Base-by-base conservation (phyloP, 2,113 vertebrate species). In the Megaceryle torquata region DNA sequence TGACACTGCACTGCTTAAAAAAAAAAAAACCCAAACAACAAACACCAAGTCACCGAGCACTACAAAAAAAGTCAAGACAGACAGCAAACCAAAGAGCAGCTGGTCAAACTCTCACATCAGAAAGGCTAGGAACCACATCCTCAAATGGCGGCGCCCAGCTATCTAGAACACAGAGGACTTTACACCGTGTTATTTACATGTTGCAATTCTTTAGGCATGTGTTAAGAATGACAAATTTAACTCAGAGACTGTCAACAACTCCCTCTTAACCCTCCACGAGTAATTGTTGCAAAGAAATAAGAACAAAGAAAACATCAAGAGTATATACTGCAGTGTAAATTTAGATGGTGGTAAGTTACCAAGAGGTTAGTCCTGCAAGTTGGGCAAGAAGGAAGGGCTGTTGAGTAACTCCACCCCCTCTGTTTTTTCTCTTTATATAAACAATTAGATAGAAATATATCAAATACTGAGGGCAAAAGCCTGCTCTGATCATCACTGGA, bases 331-430 rank as follows among this genome's bases (percentile, higher is more conserved):
- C 22, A 82, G 61, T 29, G 29, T 77, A 67, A 41, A 22, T 35
- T 24, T 43, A 70, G 21, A 11, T 21, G 6, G 25, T 44, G 18
- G 25, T 24, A 72, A 81, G 37, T 15, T 26, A 65, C 29, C 59
- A 26, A 65, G 35, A 84, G 20, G 11, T 50, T 60, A 69, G 35
- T 24, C 61, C 3, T 29, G 17, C 22, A 53, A 61, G 2, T 1
- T 68, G n/a, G 37, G 9, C 9, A 43, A 48, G 14, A 5, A 16
- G 26, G 19, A 57, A 57, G 56, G 56, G 19, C 16, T 17, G 11
- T 19, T 43, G 17, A 56, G 15, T 11, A 1, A 4, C 1, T 5
- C 6, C 28, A 46, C 46, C 1, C 4, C 5, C 7, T 11, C 19
- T 7, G 15, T 19, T 33, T 53, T 26, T 64, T 28, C 22, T 3